Conservation (phyloP, 2,797 vertebrate genomes). For the Tolypeutes matacus region DNA sequence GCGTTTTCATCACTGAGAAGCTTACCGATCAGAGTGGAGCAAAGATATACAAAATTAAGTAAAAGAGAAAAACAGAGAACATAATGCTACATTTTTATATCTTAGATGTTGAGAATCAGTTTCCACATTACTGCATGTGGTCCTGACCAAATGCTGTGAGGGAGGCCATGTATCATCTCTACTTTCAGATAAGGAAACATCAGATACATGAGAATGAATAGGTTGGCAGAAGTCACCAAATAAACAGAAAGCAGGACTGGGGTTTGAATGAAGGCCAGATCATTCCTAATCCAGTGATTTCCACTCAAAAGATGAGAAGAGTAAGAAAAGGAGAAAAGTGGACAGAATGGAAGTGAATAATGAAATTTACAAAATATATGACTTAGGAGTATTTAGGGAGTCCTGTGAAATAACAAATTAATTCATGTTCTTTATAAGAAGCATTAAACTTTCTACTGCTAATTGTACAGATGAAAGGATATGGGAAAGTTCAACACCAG, state of each 20-base stretch:
- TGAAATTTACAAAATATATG: neutral
- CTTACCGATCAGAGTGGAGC: too few relatives aligned
- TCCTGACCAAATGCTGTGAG: neutral
- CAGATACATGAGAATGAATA: neutral
- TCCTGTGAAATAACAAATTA: neutral
- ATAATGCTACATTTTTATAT: neutral
- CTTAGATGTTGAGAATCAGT: neutral
- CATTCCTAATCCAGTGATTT: neutral
- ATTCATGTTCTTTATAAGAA: neutral
- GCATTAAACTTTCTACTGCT: neutral
- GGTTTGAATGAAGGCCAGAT: neutral
- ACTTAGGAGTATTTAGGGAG: neutral
- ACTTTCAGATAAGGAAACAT: neutral
- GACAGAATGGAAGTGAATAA: neutral
- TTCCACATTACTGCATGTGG: neutral
- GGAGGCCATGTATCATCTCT: neutral
- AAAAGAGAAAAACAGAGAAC: neutral
- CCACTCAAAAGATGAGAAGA: neutral
- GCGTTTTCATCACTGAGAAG: too few relatives aligned
- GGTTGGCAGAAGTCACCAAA: neutral
- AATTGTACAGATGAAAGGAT: neutral
- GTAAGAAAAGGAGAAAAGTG: neutral
- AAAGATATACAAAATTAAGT: neutral
- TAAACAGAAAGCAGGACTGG: neutral
- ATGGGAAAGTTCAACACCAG: conserved; percentile 32